These are phyloP conservation scores for Formica aserva DNA, from an alignment of 2,888 invertebrate genomes.

Conservation along the genomic window DNA sequence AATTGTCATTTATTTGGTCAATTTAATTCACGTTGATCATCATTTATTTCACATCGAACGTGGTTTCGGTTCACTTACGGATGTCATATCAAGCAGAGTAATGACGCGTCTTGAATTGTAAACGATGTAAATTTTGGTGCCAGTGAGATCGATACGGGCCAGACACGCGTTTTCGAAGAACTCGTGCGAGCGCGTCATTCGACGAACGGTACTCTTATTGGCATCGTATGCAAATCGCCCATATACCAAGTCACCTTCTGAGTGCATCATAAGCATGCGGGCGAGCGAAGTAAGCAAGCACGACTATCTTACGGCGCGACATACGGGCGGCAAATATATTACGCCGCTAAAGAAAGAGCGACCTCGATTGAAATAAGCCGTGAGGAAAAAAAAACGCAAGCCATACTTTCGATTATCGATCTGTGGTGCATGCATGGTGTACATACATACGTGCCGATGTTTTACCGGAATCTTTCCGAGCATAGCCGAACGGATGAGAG, in stretches of 20 bases:
- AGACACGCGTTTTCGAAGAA: slow-evolving; percentile 30
- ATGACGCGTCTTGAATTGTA: slow-evolving; percentile 39
- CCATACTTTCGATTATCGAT: slow-evolving; percentile 58
- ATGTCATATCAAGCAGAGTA: background rate
- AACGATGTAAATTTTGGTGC: slow-evolving; percentile 3
- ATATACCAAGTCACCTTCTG: slow-evolving; percentile 83
- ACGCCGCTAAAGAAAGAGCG: slow-evolving; percentile 73
- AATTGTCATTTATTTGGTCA: slow-evolving; percentile 30
- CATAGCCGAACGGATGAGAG: background rate
- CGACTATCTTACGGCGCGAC: slow-evolving; percentile 81
- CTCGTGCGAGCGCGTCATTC: slow-evolving; percentile 54
- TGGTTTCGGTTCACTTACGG: background rate
- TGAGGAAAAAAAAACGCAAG: slow-evolving; percentile 55
- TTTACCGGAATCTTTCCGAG: slow-evolving; percentile 20
- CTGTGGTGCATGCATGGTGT: background rate
- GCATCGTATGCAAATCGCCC: slow-evolving; percentile 84
- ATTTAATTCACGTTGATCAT: slow-evolving; percentile 13
- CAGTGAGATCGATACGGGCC: slow-evolving; percentile 40
- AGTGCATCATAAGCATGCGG: slow-evolving; percentile 83
- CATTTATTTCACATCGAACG: background rate
- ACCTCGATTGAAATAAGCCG: slow-evolving; percentile 58
- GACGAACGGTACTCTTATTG: slow-evolving; percentile 76
- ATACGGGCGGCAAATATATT: slow-evolving; percentile 85
- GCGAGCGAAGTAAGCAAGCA: slow-evolving; percentile 77
- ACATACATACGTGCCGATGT: background rate